A percentile compares a stretch with the other conserved stretches of the same genome.
Evolutionary conservation across 2,888 invertebrate species (phyloP).

Genomic region (Pristionchus fissidentatus): DNA sequence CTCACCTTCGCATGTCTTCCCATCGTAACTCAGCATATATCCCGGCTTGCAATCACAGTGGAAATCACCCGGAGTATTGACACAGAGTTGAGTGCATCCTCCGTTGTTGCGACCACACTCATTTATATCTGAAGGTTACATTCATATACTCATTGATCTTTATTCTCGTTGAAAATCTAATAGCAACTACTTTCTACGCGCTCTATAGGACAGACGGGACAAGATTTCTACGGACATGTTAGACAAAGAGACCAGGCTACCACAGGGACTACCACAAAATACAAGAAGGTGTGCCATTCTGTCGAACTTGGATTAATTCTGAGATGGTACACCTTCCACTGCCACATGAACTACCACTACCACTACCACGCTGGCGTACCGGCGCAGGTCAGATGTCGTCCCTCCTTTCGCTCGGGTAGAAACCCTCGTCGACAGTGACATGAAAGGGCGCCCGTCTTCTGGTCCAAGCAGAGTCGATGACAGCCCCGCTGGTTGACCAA

Average conservation of each 20-base stretch:
- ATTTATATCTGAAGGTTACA: slow-evolving; percentile 84
- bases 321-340: too few relatives aligned
- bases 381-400: slow-evolving; percentile 20
- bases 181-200: not conserved
- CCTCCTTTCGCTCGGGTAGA: slow-evolving; percentile 5
- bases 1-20: slow-evolving; percentile 67
- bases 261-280: not conserved
- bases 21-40: slow-evolving; percentile 76
- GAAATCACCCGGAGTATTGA: slow-evolving; percentile 86
- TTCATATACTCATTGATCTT: slow-evolving; percentile 71
- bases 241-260: not conserved
- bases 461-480: slow-evolving; percentile 68
- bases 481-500: slow-evolving; percentile 60
- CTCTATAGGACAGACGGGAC: not conserved
- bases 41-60: slow-evolving; percentile 86
- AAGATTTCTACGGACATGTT: not conserved
- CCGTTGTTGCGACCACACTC: slow-evolving; percentile 87
- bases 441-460: slow-evolving; percentile 58
- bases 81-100: slow-evolving; percentile 89
- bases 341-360: not conserved
- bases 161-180: not conserved
- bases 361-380: slow-evolving; percentile 25
- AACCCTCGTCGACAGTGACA: slow-evolving; percentile 66
- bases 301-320: too few relatives aligned
- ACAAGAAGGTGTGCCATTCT: not conserved